A percentile compares a stretch with the other conserved stretches of the same genome.
Conservation (phyloP, 2,113 vertebrate genomes). For the Orientallactaga bullata region DNA sequence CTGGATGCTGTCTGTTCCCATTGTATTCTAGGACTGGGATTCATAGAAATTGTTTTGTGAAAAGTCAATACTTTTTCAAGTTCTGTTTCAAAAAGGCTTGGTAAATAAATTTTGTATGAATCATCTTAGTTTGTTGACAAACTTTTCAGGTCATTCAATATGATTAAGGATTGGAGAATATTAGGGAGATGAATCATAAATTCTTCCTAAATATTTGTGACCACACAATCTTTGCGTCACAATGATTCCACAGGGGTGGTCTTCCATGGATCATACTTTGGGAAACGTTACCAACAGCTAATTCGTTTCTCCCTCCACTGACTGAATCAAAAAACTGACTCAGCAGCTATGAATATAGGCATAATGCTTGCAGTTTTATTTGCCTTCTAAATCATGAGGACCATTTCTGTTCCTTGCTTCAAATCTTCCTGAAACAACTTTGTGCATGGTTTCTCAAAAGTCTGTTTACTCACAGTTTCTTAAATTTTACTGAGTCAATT, state of each 20-base stretch:
- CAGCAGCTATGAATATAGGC: neutral
- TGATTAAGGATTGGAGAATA: neutral
- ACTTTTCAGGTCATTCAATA: neutral
- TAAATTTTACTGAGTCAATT: conserved; percentile 65
- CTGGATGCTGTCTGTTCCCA: neutral
- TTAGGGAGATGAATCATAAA: neutral
- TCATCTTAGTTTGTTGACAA: neutral
- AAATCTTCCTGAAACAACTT: conserved; percentile 22
- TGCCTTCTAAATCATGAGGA: conserved; percentile 17
- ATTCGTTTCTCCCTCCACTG: neutral
- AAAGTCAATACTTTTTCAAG: neutral
- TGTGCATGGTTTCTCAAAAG: conserved; percentile 49
- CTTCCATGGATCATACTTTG: neutral
- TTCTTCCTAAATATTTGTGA: neutral
- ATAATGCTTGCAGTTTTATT: neutral
- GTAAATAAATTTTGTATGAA: neutral
- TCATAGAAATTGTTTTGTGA: neutral
- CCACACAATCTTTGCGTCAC: neutral
- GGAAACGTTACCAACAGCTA: neutral
- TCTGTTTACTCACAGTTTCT: conserved; percentile 56
- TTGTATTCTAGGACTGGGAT: neutral
- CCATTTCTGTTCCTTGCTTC: neutral
- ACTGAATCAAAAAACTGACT: conserved; percentile 37
- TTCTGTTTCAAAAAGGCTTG: neutral
- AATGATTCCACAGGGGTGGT: neutral